Base-by-base conservation (phyloP, 35 echinoderm and acorn worm genomes). In the Amphiura filiformis region DNA sequence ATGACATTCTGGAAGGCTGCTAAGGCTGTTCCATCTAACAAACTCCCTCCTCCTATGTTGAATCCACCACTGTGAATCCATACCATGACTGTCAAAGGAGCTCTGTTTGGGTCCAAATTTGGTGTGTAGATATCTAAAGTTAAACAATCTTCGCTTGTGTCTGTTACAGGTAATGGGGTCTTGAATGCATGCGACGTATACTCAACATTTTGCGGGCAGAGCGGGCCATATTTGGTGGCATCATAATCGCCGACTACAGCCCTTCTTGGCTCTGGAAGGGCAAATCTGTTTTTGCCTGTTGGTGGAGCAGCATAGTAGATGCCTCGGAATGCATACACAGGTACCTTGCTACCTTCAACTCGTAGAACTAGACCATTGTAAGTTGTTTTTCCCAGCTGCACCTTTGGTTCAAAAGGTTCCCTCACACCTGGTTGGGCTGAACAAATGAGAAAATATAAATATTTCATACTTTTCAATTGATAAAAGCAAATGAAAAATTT, bases 291-390 rank as follows among this genome's bases (percentile, higher is more conserved):
- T 33, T 82, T 83, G 14, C 96, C 96, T 20, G 88, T 89, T 13
- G 96, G 96, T 33, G 96, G 88, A 30, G 90, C 90, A 17, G 96
- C 96, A 82, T 94, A 99, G 77, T 94, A 91, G 37, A 99, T 92
- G 0, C 89, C 90, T 41, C 90, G 90, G 90, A 99, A 99, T 36
- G 89, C 57, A 79, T 87, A 93, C 26, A 97, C 92, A 9, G 88
- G 95, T 49, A 40, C 86, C 44, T 37, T 61, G 41, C 37, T 86
- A 0, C 65, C 87, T 41, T 56, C 44, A 78, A 80, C 44, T 34
- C 35, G 56, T 30, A 36, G 39, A 77, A 75, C 76, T 1, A 79
- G n/a, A 14, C 89, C 89, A 77, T 77, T 39, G 28, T 85, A 84
- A 38, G 82, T 76, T 0, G 83, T 70, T 23, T n/a, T 70, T 70